Evolutionary conservation across 2,797 vertebrate genomes (phyloP).

Genomic region (Phalanger gymnotis): DNA sequence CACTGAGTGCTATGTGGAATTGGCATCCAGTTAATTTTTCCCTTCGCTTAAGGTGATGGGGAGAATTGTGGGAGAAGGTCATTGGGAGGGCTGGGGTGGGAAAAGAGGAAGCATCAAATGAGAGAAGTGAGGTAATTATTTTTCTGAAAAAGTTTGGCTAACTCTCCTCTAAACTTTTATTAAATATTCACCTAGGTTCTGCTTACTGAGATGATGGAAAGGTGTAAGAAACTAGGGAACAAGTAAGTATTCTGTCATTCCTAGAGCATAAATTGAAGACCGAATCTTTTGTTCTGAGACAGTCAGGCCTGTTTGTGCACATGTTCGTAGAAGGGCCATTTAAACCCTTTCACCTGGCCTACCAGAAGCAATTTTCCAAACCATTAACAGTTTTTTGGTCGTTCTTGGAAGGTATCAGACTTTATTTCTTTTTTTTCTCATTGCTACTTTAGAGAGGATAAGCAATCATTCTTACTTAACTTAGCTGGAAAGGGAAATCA

Average conservation of each 20-base stretch:
- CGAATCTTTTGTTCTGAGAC: neutral
- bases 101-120: neutral
- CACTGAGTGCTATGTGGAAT: neutral
- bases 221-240: conserved; percentile 97
- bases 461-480: neutral
- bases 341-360: neutral
- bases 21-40: neutral
- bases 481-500: neutral
- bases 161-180: conserved; percentile 52
- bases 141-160: conserved; percentile 21
- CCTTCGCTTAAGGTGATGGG: neutral
- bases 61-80: neutral
- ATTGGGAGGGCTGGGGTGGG: neutral
- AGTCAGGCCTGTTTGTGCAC: neutral
- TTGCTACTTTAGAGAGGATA: neutral
- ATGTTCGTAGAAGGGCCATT: neutral
- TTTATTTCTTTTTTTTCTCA: neutral
- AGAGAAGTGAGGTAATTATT: neutral
- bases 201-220: conserved; percentile 97
- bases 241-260: conserved; percentile 89
- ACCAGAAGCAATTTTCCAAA: neutral
- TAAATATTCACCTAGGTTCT: conserved; percentile 85
- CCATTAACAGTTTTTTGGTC: neutral
- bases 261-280: neutral
- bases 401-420: neutral